Evolutionary conservation across 2,888 invertebrate species (phyloP), one percentile per base, ranked within the genome.

Genomic region (Tenthredo amoena): DNA sequence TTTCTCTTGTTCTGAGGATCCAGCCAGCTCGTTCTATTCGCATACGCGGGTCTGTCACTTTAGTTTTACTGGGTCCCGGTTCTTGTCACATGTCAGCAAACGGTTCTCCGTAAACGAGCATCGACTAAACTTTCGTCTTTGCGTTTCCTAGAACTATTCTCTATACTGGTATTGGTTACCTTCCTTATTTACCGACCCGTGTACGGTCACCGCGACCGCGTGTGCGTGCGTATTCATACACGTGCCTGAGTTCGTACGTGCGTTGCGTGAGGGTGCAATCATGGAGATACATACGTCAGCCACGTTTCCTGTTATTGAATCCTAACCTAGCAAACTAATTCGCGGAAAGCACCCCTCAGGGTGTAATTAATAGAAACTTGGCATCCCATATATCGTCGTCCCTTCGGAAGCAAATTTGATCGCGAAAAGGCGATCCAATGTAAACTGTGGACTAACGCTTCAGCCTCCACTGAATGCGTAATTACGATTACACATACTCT

Each of bases 321-420:
- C 62, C 58, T 62, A 79, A 62, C 58, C 34, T 58, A 40, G 62
- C 79, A 58, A 79, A 79, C 58, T 79, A 79, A 79, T 79, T 79
- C 37, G 58, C 58, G 47, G n/a, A 37, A 79, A 79, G 79, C 37
- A 79, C 79, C 37, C 79, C 62, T 79, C 5, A 4, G 79, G 79
- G 58, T 58, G 37, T 37, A 79, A 79, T 58, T 58, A 37, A 79
- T 79, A 37, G 62, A 79, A 58, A n/a, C 79, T 79, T 58, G 58
- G 37, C 79, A 79, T 58, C 79, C 21, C 58, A n/a, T 58, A 77
- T 26, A 74, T 74, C 77, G 55, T 18, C 77, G 50, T 55, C 50
- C 77, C 77, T 77, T 77, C 34, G 55, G n/a, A 15, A 77, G 79
- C 62, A n/a, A 34, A 77, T 77, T 77, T 77, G 34, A 77, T 77